Percentiles rank a stretch among this genome's conserved stretches.
Conservation (phyloP, 2,113 vertebrate species). For the Helogale parvula region DNA sequence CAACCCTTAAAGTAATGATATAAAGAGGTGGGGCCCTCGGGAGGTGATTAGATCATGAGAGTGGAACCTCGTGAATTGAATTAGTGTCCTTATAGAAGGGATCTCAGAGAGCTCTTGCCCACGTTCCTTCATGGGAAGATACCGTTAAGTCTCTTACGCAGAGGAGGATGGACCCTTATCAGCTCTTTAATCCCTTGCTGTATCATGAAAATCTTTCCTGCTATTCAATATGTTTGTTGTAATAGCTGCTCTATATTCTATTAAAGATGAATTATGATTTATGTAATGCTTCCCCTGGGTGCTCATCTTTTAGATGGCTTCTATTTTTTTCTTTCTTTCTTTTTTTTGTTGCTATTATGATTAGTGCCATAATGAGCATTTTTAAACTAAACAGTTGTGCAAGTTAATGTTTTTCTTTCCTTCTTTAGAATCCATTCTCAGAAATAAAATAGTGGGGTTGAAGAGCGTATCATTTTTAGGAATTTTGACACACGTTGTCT, state of each 20-base stretch:
- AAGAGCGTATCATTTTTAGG: neutral
- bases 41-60: neutral
- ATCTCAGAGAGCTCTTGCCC: neutral
- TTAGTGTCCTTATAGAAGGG: neutral
- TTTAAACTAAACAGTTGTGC: neutral
- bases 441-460: neutral
- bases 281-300: neutral
- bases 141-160: neutral
- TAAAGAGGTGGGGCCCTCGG: neutral
- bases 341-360: neutral
- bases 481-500: neutral
- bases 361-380: neutral
- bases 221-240: neutral
- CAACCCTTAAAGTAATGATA: neutral
- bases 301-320: neutral
- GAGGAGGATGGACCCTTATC: neutral
- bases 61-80: neutral
- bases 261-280: neutral
- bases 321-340: neutral
- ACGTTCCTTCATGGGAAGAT: neutral
- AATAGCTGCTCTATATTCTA: neutral
- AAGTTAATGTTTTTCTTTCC: neutral
- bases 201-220: neutral
- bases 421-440: neutral
- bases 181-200: neutral